Percentiles rank a stretch among this genome's conserved stretches.
These are phyloP conservation scores for Brachionus paranguensis DNA, from an alignment of 1,140 invertebrate species.

Conservation along the genomic window DNA sequence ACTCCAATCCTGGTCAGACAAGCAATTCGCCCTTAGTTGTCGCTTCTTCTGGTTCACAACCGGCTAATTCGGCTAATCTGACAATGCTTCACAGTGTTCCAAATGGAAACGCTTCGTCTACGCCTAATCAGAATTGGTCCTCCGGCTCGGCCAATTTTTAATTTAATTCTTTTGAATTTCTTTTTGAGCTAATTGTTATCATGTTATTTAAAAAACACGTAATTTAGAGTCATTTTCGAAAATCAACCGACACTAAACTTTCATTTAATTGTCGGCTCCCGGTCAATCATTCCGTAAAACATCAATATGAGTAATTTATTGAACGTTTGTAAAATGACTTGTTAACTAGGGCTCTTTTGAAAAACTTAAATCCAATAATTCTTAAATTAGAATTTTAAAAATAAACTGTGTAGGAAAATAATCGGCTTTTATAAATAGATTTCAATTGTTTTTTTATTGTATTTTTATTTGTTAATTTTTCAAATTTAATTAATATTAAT, in stretches of 20 bases:
- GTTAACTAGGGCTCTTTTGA: background rate
- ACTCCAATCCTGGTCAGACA: background rate
- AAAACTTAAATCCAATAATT: background rate
- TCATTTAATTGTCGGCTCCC: background rate
- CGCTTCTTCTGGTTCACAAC: background rate
- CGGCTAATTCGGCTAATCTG: background rate
- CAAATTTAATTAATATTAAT: background rate
- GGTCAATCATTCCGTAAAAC: background rate
- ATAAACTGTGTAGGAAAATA: background rate
- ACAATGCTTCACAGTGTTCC: slow-evolving; percentile 15
- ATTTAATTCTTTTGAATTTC: background rate
- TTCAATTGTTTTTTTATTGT: background rate
- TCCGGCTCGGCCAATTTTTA: background rate
- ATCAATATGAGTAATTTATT: background rate
- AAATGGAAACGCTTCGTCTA: background rate
- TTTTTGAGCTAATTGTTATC: background rate
- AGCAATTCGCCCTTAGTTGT: background rate
- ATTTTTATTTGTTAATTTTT: background rate
- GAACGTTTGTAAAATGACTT: background rate
- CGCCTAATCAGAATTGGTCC: background rate
- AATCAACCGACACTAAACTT: background rate
- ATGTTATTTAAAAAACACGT: background rate
- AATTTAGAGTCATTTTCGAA: background rate
- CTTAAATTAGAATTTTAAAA: background rate
- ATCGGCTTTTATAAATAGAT: background rate